phyloP scores from a whole-genome alignment of 2,797 vertebrate species.

The Tachyglossus aculeatus region DNA sequence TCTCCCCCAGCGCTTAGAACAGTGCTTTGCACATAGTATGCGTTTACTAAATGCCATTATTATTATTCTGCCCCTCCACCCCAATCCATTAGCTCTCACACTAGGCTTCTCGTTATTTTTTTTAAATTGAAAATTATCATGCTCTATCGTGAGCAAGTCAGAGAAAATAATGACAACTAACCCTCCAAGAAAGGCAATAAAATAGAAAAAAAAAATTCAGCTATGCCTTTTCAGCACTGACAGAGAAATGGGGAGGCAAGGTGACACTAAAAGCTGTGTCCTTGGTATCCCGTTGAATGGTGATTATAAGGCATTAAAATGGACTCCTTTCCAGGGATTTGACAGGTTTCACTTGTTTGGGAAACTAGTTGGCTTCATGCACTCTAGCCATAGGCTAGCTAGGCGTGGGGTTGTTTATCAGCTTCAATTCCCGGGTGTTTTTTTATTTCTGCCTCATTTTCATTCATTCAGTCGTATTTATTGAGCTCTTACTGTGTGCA shows the following conservation, averaged over 20 bases:
- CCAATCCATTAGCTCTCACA: background rate
- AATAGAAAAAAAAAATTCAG: conserved; percentile 18
- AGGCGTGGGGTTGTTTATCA: background rate
- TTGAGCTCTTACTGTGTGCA: no score
- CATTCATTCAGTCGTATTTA: no score
- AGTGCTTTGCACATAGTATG: no score
- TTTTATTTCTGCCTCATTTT: background rate
- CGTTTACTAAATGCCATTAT: no score
- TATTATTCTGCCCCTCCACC: no score
- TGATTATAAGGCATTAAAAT: background rate
- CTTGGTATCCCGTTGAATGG: background rate
- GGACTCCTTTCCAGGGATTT: background rate
- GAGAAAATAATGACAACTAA: conserved; percentile 29
- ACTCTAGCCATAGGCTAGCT: background rate
- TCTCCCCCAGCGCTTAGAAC: no score
- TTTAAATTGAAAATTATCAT: background rate
- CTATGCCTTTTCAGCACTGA: background rate
- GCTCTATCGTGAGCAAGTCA: conserved; percentile 22
- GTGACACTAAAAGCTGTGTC: background rate
- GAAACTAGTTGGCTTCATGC: background rate
- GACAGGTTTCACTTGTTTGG: background rate
- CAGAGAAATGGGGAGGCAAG: background rate
- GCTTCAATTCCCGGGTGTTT: background rate
- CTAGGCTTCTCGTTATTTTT: background rate
- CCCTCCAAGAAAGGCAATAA: conserved; percentile 31